Base-by-base conservation (phyloP, 2,888 invertebrate species). In the Ernsta delagoae region DNA sequence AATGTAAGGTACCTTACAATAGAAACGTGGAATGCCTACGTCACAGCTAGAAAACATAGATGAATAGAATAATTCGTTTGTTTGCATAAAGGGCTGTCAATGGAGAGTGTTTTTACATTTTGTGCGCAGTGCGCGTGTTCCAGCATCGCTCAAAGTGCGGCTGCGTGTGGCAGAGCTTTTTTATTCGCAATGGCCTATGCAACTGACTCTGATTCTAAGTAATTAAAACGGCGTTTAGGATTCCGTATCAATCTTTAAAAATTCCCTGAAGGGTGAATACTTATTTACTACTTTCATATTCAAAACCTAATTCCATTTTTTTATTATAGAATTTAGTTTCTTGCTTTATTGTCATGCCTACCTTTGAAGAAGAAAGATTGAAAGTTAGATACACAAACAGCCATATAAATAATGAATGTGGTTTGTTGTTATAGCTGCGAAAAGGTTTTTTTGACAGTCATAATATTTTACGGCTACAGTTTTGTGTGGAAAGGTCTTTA, bases 161-260 rank as follows among this genome's bases (percentile, higher is more conserved):
- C 70, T 70, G 74, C 72, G 72, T 63, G 73, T 68, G 71, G 73
- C 71, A 70, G 73, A 66, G 65, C 73, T 71, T 69, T 77, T 78
- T 75, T 76, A 75, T 78, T 77, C 75, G 73, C 77, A 72, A 68
- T 70, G 66, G 66, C 72, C 69, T 71, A 71, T 73, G 73, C 71
- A 70, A 65, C 71, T 70, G 65, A 73, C 53, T 72, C 70, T 73
- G 74, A 74, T 77, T 74, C 74, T 77, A 76, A 79, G 77, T 79
- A 79, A 80, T 79, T 78, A 80, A 79, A 77, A 77, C 72, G 64
- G 70, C 72, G 71, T 72, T 71, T 70, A 73, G 75, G 72, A 73
- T 74, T 73, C 76, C 70, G 73, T 31, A 62, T 11, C n/a, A 36
- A 41, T 36, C 24, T 54, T 61, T 8, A 6, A 36, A 61, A 34